These are phyloP conservation scores for Streptopelia turtur DNA, from an alignment of 2,797 vertebrate genomes.

Conservation along the genomic window DNA sequence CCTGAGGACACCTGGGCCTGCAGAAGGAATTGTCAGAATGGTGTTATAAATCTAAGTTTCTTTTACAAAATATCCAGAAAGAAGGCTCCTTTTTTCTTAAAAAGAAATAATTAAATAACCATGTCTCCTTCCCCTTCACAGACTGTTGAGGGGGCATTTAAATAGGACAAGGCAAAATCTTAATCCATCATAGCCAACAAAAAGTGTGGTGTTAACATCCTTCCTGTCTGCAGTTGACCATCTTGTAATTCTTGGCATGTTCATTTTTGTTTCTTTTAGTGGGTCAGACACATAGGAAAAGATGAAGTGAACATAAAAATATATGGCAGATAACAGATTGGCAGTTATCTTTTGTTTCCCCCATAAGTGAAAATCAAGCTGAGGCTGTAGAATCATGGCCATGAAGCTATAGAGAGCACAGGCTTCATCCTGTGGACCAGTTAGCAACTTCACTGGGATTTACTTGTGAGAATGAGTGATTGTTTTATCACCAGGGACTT, in stretches of 20 bases:
- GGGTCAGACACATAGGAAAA: background rate
- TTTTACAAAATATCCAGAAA: background rate
- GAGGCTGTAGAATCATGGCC: background rate
- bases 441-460: background rate
- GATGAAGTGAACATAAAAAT: background rate
- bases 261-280: background rate
- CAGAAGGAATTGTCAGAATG: background rate
- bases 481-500: background rate
- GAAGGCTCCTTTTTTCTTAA: background rate
- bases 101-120: background rate
- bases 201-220: background rate
- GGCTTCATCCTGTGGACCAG: background rate
- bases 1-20: background rate
- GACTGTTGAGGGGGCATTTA: background rate
- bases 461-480: background rate
- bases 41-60: background rate
- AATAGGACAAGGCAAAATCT: background rate
- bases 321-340: background rate
- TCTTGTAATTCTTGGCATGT: background rate
- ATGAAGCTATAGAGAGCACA: background rate
- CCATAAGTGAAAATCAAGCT: background rate
- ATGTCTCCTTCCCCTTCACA: background rate
- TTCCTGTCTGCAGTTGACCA: background rate
- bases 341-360: background rate
- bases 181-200: background rate